These are phyloP conservation scores for Gymnarchus niloticus DNA, from an alignment of 2,113 vertebrate species.

Conservation along the genomic window DNA sequence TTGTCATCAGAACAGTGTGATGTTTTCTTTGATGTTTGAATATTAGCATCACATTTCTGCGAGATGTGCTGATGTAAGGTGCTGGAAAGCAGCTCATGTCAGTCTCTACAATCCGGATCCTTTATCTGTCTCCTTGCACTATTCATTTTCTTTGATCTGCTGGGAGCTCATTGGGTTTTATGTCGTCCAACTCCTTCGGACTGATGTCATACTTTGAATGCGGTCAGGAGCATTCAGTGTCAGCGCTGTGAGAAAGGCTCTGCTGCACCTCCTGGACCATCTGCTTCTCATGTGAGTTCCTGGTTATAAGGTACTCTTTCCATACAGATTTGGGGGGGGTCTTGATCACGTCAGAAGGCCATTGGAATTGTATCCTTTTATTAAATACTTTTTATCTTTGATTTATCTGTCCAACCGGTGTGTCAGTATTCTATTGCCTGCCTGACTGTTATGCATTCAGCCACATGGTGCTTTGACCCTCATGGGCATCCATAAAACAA, in stretches of 20 bases:
- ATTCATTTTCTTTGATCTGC: slow-evolving; percentile 58
- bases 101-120: slow-evolving; percentile 53
- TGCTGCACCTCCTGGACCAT: neutral
- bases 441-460: neutral
- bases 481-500: neutral
- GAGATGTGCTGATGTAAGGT: slow-evolving; percentile 33
- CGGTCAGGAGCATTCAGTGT: neutral
- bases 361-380: slow-evolving; percentile 17
- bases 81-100: slow-evolving; percentile 8
- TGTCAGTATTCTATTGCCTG: neutral
- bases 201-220: neutral
- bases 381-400: neutral
- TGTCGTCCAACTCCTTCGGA: neutral
- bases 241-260: neutral
- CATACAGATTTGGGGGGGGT: slow-evolving; percentile 28
- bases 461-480: neutral
- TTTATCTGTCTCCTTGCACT: slow-evolving; percentile 47
- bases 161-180: neutral
- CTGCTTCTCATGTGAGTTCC: neutral
- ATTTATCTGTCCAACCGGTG: neutral
- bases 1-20: neutral
- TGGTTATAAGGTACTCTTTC: neutral
- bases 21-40: slow-evolving; percentile 20
- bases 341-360: slow-evolving; percentile 32
- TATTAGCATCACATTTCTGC: slow-evolving; percentile 30